Evolutionary conservation across 2,888 invertebrate species (phyloP), one percentile per base, ranked within the genome.

Genomic region (Yponomeuta malinellus): DNA sequence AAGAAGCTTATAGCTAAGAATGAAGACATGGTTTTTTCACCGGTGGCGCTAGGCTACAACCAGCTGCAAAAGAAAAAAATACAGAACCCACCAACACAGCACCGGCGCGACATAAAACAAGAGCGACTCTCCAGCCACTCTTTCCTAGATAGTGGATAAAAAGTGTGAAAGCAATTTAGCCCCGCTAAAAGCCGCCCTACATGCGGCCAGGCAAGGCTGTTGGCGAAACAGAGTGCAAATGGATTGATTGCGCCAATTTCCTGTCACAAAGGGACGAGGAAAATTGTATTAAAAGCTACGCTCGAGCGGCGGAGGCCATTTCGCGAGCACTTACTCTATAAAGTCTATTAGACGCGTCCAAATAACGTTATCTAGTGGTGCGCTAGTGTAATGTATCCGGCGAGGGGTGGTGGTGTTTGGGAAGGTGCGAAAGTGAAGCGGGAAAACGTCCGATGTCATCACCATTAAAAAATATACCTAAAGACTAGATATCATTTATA

Each of bases 181-280:
- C 52, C 80, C 79, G 80, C 84, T 88, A 86, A 89, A 89, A 89
- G 88, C 86, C 70, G 31, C 66, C 33, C 78, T 76, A 74, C 70
- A 76, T 81, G 81, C 78, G 78, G 80, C 72, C 75, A 74, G 72
- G 75, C 75, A 74, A 76, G 79, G 79, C 78, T 88, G 89, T 88
- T 90, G 86, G 86, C 87, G 92, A 92, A 92, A 92, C 93, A 93
- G 89, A 92, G 92, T 90, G 91, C 90, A 93, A 93, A 93, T 93
- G 93, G 90, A 92, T 90, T 92, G 92, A 92, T 93, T 92, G 93
- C 87, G 85, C 86, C 93, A 93, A 92, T 93, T 93, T 85, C 81
- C 79, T 78, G 76, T 78, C 87, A 92, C 92, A 93, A 93, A 93
- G 93, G 92, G 87, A 85, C 79, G 52, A 78, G 77, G 79, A 87